Base-by-base conservation (phyloP, 2,113 vertebrate genomes). In the Hippocampus mohnikei region DNA sequence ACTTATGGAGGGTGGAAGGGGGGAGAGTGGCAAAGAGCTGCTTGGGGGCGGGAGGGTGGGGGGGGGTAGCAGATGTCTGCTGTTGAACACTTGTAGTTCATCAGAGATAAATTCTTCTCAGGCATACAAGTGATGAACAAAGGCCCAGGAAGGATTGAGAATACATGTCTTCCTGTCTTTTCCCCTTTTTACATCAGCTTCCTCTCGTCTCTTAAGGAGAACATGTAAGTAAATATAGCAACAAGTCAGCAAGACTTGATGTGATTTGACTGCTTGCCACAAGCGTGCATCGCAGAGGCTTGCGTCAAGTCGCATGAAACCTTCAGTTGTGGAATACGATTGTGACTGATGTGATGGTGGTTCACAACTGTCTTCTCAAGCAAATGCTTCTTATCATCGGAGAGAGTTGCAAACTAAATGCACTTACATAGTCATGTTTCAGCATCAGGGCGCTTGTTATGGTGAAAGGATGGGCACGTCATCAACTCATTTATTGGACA, bases 41-140 rank as follows among this genome's bases (percentile, higher is more conserved):
- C 76, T 41, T 41, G 40, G 70, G 68, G 42, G 12, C 3, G 41
- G 41, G 41, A n/a, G n/a, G n/a, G n/a, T n/a, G 41, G 42, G 2
- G 41, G 72, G 56, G 69, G 75, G 55, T 50, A 72, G 76, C 81
- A 84, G 88, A 84, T 89, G 84, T 85, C 73, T 80, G 66, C 59
- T 52, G 55, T 69, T 85, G 71, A 87, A 80, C 77, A 75, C 66
- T 84, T 55, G 50, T 73, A 65, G 59, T 61, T 80, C 77, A 81
- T 79, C 75, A 72, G 60, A 77, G n/a, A 74, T 46, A 27, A 67
- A 73, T 72, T 79, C 56, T 75, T 71, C 42, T 65, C n/a, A 42
- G 44, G 67, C 69, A 72, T 62, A 79, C 78, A 74, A 48, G 64
- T 61, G 61, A 75, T 60, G 27, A 21, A 74, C 55, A 77, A 79